phyloP scores from a whole-genome alignment of 2,113 vertebrate species.

The Mystacornis crossleyi region DNA sequence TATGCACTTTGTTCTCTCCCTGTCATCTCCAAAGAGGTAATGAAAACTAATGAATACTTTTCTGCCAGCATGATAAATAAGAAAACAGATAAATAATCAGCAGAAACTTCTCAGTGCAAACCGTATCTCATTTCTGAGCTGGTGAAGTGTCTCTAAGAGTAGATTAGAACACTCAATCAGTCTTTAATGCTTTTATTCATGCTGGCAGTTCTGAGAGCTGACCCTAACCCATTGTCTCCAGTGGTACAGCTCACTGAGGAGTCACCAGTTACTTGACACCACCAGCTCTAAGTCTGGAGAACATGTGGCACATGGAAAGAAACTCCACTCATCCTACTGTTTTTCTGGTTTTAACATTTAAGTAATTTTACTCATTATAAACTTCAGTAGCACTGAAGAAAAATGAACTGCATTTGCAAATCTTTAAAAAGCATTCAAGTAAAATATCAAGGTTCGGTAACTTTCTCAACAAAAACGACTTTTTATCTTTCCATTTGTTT shows the following conservation, averaged over 20 bases:
- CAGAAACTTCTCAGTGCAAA: background rate
- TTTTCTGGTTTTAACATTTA: background rate
- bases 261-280: background rate
- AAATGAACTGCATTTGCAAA: background rate
- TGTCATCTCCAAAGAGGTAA: background rate
- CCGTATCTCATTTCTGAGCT: background rate
- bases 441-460: background rate
- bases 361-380: background rate
- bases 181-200: background rate
- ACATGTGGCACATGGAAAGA: background rate
- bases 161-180: background rate
- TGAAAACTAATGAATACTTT: background rate
- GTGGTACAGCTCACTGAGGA: background rate
- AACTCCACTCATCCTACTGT: fast-evolving
- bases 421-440: background rate
- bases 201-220: background rate
- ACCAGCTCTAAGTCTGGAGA: background rate
- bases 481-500: background rate
- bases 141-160: background rate
- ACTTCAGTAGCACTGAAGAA: background rate
- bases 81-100: background rate
- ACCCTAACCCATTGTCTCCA: background rate
- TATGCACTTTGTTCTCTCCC: background rate
- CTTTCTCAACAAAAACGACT: background rate
- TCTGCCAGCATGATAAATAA: background rate